Conservation (phyloP, 2,113 vertebrate species). For the Lagenorhynchus albirostris region DNA sequence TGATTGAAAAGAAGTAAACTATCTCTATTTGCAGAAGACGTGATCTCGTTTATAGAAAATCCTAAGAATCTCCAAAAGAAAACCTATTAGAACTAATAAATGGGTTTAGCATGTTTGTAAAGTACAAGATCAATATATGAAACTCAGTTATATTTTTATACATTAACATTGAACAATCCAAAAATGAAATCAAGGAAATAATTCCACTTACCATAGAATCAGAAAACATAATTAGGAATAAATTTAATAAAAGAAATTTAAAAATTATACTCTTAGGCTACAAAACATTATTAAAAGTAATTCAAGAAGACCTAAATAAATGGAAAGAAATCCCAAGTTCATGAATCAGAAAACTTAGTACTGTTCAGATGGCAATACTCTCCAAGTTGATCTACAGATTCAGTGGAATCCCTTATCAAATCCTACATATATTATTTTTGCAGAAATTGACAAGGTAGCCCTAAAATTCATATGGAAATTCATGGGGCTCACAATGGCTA, state of each 20-base stretch:
- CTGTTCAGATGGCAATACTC: not conserved
- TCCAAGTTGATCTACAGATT: not conserved
- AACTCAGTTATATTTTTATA: not conserved
- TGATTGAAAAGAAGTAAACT: not conserved
- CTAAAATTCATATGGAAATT: not conserved
- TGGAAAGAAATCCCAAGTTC: not conserved
- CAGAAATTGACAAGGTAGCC: not conserved
- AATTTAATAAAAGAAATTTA: not conserved
- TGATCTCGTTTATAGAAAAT: not conserved
- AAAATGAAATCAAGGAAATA: not conserved
- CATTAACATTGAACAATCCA: not conserved
- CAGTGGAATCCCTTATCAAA: not conserved
- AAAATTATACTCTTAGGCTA: not conserved
- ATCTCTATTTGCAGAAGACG: not conserved
- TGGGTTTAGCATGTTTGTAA: not conserved
- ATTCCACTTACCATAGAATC: not conserved
- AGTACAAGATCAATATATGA: not conserved
- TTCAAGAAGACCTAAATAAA: not conserved
- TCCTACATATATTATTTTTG: not conserved
- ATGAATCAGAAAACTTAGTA: not conserved
- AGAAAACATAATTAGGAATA: not conserved
- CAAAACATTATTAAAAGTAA: not conserved
- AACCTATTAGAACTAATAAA: not conserved
- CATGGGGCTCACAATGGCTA: not conserved
- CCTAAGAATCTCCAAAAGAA: not conserved